Evolutionary conservation across 2,888 invertebrate species (phyloP).

Genomic region (Oxystoma pomonae): DNA sequence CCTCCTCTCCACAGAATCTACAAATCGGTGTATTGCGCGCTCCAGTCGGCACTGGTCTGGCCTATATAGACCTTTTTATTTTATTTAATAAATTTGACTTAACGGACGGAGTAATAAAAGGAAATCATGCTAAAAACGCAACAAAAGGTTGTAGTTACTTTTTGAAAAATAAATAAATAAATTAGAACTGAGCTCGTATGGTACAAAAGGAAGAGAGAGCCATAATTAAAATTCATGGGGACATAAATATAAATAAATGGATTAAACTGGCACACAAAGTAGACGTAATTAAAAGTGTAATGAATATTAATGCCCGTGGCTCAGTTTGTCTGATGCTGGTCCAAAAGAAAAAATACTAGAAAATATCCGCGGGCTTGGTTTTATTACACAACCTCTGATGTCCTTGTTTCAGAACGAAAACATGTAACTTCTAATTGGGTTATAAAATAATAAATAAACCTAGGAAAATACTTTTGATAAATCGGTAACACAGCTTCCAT

Average conservation of each 20-base stretch:
- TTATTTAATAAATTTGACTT: too few relatives aligned
- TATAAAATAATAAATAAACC: too few relatives aligned
- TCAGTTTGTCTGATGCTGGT: conserved; percentile 19
- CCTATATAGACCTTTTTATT: too few relatives aligned
- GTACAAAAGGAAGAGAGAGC: conserved; percentile 31
- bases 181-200: background rate
- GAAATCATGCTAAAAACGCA: background rate
- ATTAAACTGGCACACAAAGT: conserved; percentile 41
- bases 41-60: too few relatives aligned
- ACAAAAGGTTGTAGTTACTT: conserved; percentile 21
- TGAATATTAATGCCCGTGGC: conserved; percentile 39
- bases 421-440: too few relatives aligned
- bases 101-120: background rate
- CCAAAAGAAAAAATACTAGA: conserved; percentile 32
- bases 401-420: too few relatives aligned
- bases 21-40: too few relatives aligned
- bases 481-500: too few relatives aligned
- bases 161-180: conserved; percentile 24
- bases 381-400: conserved; percentile 21
- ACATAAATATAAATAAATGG: conserved; percentile 45
- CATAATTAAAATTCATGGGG: conserved; percentile 42
- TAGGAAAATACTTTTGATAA: too few relatives aligned
- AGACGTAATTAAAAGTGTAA: conserved; percentile 42
- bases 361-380: conserved; percentile 28
- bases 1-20: too few relatives aligned